Conservation (phyloP, 2,113 vertebrate genomes). For the Actinemys pallida region DNA sequence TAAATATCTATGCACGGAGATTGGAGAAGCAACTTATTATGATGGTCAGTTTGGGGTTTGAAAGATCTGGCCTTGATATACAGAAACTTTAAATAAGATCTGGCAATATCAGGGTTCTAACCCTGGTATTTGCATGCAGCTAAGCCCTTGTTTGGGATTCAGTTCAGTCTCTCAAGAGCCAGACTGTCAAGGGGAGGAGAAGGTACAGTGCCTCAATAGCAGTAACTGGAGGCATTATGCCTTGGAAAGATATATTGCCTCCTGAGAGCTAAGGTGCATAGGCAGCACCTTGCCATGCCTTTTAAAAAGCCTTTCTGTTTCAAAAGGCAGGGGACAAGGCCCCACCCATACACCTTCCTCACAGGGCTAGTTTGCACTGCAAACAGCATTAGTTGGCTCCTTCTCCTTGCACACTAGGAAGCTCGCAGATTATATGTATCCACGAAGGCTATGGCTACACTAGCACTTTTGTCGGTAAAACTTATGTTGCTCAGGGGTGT, state of each 20-base stretch:
- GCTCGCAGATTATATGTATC: rapidly evolving
- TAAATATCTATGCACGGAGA: no score
- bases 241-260: no score
- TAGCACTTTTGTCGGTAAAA: no score
- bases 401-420: not conserved
- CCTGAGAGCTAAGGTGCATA: not conserved
- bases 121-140: not conserved
- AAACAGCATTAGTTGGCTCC: not conserved
- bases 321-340: no score
- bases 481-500: no score
- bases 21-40: no score
- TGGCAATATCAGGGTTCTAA: no score
- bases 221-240: no score
- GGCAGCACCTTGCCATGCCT: not conserved
- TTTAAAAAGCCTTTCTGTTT: not conserved
- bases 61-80: not conserved
- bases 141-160: not conserved
- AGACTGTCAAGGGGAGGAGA: not conserved
- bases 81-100: not conserved
- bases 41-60: no score
- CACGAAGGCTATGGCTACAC: no score
- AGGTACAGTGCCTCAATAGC: not conserved
- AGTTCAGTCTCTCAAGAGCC: not conserved
- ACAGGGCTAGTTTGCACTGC: not conserved
- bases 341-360: no score